These are phyloP conservation scores for Hestina assimilis DNA, from an alignment of 1,140 invertebrate genomes.

Conservation along the genomic window DNA sequence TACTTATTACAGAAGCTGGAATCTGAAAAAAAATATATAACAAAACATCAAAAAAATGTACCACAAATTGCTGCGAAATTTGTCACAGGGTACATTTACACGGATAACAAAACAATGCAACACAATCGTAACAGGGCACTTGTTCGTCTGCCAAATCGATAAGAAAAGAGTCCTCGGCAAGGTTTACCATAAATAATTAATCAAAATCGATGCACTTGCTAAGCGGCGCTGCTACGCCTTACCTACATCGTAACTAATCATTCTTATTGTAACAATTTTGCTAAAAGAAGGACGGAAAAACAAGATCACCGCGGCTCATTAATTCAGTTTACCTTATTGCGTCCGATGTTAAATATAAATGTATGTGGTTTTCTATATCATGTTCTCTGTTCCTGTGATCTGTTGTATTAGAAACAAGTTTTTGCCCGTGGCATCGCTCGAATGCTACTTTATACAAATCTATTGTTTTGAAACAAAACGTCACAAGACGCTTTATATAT, in stretches of 20 bases:
- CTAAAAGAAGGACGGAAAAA: background rate
- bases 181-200: slow-evolving; percentile 25
- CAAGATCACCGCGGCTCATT: background rate
- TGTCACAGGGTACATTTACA: too few relatives aligned
- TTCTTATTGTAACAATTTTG: background rate
- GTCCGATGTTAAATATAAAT: background rate
- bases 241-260: background rate
- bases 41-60: background rate
- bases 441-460: too few relatives aligned
- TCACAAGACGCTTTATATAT: too few relatives aligned
- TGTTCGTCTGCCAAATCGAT: slow-evolving; percentile 6
- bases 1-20: slow-evolving; percentile 77
- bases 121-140: slow-evolving; percentile 4
- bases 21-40: slow-evolving; percentile 53
- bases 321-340: background rate
- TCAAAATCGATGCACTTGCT: slow-evolving; percentile 19
- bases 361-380: background rate
- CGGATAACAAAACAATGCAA: background rate
- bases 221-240: background rate
- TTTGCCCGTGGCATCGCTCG: too few relatives aligned
- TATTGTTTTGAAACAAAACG: too few relatives aligned
- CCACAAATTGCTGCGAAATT: too few relatives aligned
- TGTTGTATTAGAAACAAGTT: too few relatives aligned
- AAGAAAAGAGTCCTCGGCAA: slow-evolving; percentile 10
- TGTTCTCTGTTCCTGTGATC: too few relatives aligned